Conservation (phyloP, 2,888 invertebrate species). For the Holacanthella duospinosa region DNA sequence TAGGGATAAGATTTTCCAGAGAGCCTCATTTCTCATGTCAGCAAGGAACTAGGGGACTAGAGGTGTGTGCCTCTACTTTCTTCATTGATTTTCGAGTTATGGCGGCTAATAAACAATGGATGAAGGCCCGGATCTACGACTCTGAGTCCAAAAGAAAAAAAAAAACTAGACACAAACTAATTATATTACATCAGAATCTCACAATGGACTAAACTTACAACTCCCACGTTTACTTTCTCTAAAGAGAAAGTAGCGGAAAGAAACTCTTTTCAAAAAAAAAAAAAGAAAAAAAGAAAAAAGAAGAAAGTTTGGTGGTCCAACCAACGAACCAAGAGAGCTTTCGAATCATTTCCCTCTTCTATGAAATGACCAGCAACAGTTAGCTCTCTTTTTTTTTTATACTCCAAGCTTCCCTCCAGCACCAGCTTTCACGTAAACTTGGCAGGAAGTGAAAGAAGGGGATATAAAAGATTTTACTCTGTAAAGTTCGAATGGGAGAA, state of each 20-base stretch:
- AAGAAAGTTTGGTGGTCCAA: background rate
- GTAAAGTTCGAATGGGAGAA: background rate
- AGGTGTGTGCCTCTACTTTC: too few species aligned
- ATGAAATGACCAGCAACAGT: slow-evolving; percentile 3
- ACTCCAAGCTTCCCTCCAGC: too few species aligned
- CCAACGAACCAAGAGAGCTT: too few species aligned
- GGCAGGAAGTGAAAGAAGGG: too few species aligned
- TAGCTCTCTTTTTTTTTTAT: too few species aligned
- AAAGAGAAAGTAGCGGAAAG: background rate
- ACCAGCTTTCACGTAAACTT: too few species aligned
- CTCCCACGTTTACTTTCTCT: background rate
- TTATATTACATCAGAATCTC: background rate
- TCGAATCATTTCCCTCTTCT: background rate
- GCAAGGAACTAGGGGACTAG: background rate
- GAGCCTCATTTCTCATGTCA: background rate
- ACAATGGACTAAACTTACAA: too few species aligned
- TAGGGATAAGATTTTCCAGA: background rate
- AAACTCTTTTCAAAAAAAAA: background rate
- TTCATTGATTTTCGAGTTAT: too few species aligned
- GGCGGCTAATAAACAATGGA: background rate
- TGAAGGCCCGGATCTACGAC: background rate
- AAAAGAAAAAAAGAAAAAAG: background rate
- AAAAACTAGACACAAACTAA: too few species aligned
- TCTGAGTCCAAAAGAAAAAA: too few species aligned
- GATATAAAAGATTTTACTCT: too few species aligned